phyloP scores from a whole-genome alignment of 1,140 invertebrate species.

The Drosophila pandora region DNA sequence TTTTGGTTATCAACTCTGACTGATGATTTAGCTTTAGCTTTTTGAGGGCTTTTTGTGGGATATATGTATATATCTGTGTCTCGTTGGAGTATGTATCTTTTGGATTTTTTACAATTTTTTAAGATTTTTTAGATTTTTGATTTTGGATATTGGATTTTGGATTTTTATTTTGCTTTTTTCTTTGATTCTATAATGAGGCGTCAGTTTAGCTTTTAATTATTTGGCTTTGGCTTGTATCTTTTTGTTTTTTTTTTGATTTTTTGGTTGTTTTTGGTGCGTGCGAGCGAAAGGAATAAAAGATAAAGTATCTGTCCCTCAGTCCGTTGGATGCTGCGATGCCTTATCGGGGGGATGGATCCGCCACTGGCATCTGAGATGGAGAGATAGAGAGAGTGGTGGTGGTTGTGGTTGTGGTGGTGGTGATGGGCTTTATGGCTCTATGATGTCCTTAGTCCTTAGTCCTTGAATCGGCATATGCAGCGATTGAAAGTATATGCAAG shows the following conservation, averaged over 20 bases:
- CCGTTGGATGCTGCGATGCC: conserved; percentile 29
- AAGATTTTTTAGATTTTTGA: conserved; percentile 21
- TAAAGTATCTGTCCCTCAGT: conserved; percentile 23
- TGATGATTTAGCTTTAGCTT: conserved; percentile 47
- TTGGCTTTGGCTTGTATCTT: conserved; percentile 38
- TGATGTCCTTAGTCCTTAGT: conserved; percentile 40
- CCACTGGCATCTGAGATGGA: conserved; percentile 61
- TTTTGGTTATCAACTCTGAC: conserved; percentile 55
- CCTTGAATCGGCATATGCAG: conserved; percentile 33
- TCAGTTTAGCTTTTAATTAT: conserved; percentile 55
- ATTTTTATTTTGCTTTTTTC: too few relatives aligned
- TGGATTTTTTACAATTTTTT: background rate
- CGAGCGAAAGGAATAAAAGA: conserved; percentile 19
- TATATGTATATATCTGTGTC: conserved; percentile 10
- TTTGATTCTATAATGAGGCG: conserved; percentile 38
- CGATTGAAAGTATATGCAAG: conserved; percentile 32
- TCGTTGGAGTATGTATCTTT: conserved; percentile 20
- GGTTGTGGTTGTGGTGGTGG: background rate
- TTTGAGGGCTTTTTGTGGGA: conserved; percentile 17
- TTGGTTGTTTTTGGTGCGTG: conserved; percentile 29
- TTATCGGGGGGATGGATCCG: conserved; percentile 42
- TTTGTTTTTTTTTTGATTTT: conserved; percentile 33
- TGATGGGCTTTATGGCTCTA: conserved; percentile 30
- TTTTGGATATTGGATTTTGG: conserved; percentile 31
- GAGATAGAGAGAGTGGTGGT: too few relatives aligned